A percentile compares a stretch with the other conserved stretches of the same genome.
Evolutionary conservation across 2,797 vertebrate genomes (phyloP).

Genomic region (Falco columbarius): DNA sequence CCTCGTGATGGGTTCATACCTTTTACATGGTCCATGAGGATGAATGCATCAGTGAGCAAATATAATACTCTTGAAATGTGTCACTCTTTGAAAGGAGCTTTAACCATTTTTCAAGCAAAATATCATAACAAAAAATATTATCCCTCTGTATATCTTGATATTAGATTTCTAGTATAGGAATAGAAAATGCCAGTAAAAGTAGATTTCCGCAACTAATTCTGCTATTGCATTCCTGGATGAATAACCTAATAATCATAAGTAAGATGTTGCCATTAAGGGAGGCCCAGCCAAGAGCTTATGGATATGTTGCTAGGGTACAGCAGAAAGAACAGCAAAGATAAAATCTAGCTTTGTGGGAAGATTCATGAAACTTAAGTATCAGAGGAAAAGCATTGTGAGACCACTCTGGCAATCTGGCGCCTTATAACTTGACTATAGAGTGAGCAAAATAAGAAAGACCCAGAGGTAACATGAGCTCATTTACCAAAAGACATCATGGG

Average conservation of each 20-base stretch:
- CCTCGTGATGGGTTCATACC: background rate
- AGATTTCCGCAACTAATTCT: background rate
- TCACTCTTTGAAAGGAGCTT: background rate
- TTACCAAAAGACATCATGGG: background rate
- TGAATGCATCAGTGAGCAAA: accelerated
- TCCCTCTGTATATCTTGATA: background rate
- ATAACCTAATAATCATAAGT: background rate
- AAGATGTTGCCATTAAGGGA: background rate
- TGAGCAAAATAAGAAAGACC: background rate
- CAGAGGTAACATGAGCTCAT: background rate
- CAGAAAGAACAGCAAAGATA: background rate
- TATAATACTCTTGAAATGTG: background rate
- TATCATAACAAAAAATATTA: background rate
- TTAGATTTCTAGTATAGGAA: background rate
- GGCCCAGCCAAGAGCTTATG: background rate
- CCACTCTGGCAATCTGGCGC: background rate
- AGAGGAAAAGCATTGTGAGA: background rate
- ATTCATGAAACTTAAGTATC: background rate
- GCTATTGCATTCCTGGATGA: background rate
- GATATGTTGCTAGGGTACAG: background rate
- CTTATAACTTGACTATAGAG: background rate
- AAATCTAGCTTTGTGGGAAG: background rate
- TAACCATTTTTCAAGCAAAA: background rate
- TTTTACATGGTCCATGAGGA: background rate
- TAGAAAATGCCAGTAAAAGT: background rate